Conservation (phyloP, 2,113 vertebrate species). For the Macroglossus sobrinus region DNA sequence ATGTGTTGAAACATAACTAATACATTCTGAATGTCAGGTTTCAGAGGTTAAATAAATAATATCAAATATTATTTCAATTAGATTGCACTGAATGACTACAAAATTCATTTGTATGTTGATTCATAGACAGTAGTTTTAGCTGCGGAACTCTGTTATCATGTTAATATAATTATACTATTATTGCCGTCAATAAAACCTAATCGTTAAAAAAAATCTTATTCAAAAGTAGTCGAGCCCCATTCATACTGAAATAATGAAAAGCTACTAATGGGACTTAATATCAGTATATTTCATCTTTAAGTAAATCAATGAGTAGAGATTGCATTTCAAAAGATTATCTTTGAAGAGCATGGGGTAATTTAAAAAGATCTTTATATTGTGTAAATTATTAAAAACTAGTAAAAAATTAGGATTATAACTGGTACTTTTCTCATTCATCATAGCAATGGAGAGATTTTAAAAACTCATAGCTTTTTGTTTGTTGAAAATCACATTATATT, state of each 20-base stretch:
- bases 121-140: background rate
- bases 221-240: background rate
- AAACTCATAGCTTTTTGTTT: background rate
- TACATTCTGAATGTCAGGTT: constrained; percentile 5
- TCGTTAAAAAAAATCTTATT: background rate
- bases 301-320: background rate
- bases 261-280: background rate
- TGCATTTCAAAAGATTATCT: background rate
- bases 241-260: constrained; percentile 2
- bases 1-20: background rate
- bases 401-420: background rate
- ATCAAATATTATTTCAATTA: constrained; percentile 4
- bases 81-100: background rate
- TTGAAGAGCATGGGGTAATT: background rate
- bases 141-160: background rate
- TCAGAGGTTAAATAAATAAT: constrained; percentile 7
- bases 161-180: background rate
- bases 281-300: background rate
- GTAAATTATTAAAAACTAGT: background rate
- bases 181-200: background rate
- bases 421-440: background rate
- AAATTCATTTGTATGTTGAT: background rate
- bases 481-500: background rate
- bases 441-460: background rate
- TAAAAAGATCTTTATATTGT: background rate